Evolutionary conservation across 2,888 invertebrate species (phyloP).

Genomic region (Sminthurinus aureus): DNA sequence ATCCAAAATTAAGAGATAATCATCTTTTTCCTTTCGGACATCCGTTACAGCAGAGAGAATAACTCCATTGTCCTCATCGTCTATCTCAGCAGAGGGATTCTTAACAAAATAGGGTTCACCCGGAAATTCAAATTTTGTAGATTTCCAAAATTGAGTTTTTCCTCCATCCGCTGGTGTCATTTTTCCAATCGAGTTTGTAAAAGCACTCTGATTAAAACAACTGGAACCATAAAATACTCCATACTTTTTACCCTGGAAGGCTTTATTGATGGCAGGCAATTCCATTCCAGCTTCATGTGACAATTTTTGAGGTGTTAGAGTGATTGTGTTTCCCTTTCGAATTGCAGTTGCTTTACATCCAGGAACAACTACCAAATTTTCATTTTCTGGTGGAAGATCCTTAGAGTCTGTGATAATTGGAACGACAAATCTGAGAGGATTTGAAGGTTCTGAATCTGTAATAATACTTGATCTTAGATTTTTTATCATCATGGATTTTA

Average conservation of each 20-base stretch:
- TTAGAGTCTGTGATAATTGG: not conserved
- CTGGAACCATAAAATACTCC: constrained; percentile 65
- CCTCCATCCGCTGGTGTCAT: constrained; percentile 19
- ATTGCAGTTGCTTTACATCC: constrained; percentile 57
- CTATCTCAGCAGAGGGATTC: constrained; percentile 61
- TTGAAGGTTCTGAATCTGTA: constrained; percentile 26
- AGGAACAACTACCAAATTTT: constrained; percentile 25
- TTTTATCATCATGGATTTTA: constrained; percentile 29
- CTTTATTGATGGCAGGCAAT: constrained; percentile 65
- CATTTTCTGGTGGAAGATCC: constrained; percentile 18
- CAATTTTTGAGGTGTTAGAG: constrained; percentile 15
- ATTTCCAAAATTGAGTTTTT: constrained; percentile 35
- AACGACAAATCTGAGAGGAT: constrained; percentile 62
- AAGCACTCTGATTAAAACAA: constrained; percentile 27
- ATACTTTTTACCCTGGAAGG: constrained; percentile 62
- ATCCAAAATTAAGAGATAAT: constrained; percentile 62
- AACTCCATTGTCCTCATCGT: constrained; percentile 66
- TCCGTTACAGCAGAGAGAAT: constrained; percentile 61
- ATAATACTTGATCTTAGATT: constrained; percentile 19
- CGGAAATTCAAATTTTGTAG: constrained; percentile 37
- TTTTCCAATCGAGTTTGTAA: constrained; percentile 43
- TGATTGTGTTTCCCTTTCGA: constrained; percentile 13
- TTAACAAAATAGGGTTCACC: constrained; percentile 65
- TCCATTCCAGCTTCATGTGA: constrained; percentile 62
- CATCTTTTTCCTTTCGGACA: constrained; percentile 55